These are phyloP conservation scores for Epinephelus lanceolatus DNA, from an alignment of 2,113 vertebrate species.

Conservation along the genomic window DNA sequence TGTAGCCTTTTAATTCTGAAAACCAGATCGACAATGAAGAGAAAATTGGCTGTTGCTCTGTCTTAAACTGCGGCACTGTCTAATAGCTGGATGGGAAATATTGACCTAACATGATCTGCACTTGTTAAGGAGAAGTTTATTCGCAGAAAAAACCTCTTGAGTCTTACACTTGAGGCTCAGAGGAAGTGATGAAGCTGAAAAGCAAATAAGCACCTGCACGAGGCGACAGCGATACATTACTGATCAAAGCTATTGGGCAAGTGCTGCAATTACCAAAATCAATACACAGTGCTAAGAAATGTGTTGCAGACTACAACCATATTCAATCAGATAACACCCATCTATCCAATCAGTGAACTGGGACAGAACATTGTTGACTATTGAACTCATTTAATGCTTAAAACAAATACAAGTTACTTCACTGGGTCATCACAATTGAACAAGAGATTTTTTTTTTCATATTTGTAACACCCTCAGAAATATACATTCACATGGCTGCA, in stretches of 20 bases:
- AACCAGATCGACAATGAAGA: constrained; percentile 3
- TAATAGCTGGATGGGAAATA: constrained; percentile 23
- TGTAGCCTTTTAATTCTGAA: constrained; percentile 12
- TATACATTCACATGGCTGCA: constrained; percentile 86
- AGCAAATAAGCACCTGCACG: constrained; percentile 23
- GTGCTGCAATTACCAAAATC: constrained; percentile 45
- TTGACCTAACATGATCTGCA: not conserved
- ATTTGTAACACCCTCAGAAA: constrained; percentile 85
- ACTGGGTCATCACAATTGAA: constrained; percentile 86
- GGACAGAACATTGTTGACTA: constrained; percentile 78
- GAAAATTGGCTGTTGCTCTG: not conserved
- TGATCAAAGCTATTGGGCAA: constrained; percentile 22
- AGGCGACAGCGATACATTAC: constrained; percentile 34
- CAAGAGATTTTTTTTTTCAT: constrained; percentile 78
- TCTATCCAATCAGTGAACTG: constrained; percentile 69
- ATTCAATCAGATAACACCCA: constrained; percentile 57
- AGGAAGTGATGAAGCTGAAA: constrained; percentile 14
- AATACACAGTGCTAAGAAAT: constrained; percentile 45
- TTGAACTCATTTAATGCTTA: constrained; percentile 86
- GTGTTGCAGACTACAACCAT: constrained; percentile 40
- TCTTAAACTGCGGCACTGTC: not conserved
- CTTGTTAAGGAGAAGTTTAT: constrained; percentile 30
- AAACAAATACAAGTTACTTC: constrained; percentile 88
- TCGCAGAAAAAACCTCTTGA: constrained; percentile 35
- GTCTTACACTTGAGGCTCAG: constrained; percentile 35